Evolutionary conservation across 1,140 invertebrate genomes (phyloP), one percentile per base, ranked within the genome.

Genomic region (Theocolax elegans): DNA sequence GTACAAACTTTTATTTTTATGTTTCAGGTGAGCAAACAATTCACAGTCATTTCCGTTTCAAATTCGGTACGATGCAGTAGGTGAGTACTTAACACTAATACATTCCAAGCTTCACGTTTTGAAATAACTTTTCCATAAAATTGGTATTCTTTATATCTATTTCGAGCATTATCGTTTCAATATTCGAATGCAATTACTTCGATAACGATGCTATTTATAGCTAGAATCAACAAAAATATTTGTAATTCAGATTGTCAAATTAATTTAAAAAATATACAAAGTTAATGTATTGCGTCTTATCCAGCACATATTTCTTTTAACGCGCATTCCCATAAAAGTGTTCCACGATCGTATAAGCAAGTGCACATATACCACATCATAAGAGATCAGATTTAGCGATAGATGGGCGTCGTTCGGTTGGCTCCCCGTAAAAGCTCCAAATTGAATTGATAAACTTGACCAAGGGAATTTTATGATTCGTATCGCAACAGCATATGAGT

Each of bases 371-470:
- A 42, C 58, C 40, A 58, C 58, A 58, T 23, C 2, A 23, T 7
- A n/a, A 56, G 7, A 56, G 38, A 67, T 58, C 53, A 49, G 19
- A 67, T 8, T 15, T 56, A 12, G 38, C 51, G 31, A 49, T 46
- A 67, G 21, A 58, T 1, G 17, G 19, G 8, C 23, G 13, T 40
- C 10, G 8, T 12, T 46, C n/a, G 27, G n/a, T 8, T 31, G 2
- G 17, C 25, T 13, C n/a, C 40, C 12, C 40, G 19, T 66, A 67
- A 67, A 59, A 59, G 27, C 17, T 35, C 17, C 38, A 59, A 67
- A 67, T 67, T 58, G 56, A 62, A 60, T 62, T 58, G 65, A 67
- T 67, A 59, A 59, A 59, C 59, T 67, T 44, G 40, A 40, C 31
- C 31, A 35, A 35, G 4, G 31, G 4, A 35, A 35, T 10, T 35